These are phyloP conservation scores for Pristionchus mayeri DNA, from an alignment of 2,888 invertebrate species.

Conservation along the genomic window DNA sequence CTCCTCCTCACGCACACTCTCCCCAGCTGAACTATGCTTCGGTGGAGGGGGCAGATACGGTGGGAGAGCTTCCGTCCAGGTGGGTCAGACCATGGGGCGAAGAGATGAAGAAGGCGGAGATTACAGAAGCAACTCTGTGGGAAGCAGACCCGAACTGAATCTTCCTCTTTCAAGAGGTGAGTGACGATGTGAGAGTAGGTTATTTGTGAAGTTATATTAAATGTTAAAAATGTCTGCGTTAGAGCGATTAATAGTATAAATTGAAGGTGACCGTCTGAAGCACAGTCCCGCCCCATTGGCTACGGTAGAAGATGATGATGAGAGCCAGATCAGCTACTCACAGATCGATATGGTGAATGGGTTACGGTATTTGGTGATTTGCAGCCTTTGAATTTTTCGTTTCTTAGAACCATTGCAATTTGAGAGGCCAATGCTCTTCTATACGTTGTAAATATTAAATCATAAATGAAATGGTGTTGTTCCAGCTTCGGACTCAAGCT, in stretches of 20 bases:
- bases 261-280: constrained; percentile 41
- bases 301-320: constrained; percentile 49
- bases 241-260: not conserved
- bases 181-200: not conserved
- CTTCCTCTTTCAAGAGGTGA: not conserved
- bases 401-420: too few species aligned
- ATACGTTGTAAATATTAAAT: too few species aligned
- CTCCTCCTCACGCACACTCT: not conserved
- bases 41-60: constrained; percentile 17
- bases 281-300: constrained; percentile 46
- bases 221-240: not conserved
- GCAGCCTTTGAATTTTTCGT: too few species aligned
- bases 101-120: not conserved
- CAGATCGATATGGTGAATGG: constrained; percentile 49
- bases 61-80: constrained; percentile 35
- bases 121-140: constrained; percentile 36
- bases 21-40: constrained; percentile 49
- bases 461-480: not conserved
- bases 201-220: not conserved
- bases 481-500: constrained; percentile 46
- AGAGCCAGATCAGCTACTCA: constrained; percentile 48
- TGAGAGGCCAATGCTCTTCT: too few species aligned
- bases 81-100: not conserved
- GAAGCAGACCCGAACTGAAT: constrained; percentile 11
- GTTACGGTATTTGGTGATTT: not conserved